Evolutionary conservation across 2,888 invertebrate species (phyloP).

Genomic region (Anoncus sp.): DNA sequence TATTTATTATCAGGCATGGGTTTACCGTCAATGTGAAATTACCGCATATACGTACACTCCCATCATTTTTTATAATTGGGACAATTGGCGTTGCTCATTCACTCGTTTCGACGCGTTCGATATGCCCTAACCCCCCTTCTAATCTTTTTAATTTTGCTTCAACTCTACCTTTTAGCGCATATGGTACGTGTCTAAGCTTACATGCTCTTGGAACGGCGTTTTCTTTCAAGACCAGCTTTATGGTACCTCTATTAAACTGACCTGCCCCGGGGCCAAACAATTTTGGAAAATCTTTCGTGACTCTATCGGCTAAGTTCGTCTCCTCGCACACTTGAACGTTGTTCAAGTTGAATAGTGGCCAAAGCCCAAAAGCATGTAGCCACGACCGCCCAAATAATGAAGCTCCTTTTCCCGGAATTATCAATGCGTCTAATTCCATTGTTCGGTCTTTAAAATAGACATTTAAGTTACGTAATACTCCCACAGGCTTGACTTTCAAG

Average conservation of each 20-base stretch:
- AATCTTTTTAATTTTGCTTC: not conserved
- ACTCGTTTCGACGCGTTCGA: not conserved
- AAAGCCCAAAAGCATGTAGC: constrained; percentile 18
- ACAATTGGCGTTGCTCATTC: constrained; percentile 52
- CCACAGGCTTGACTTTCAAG: constrained; percentile 6
- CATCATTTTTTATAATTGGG: constrained; percentile 61
- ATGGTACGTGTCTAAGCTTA: not conserved
- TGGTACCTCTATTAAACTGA: not conserved
- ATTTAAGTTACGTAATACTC: constrained; percentile 3
- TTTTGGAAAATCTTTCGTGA: constrained; percentile 4
- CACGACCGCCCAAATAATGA: constrained; percentile 5
- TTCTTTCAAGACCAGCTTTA: not conserved
- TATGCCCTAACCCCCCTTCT: not conserved
- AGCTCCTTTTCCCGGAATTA: constrained; percentile 15
- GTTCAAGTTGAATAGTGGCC: constrained; percentile 12
- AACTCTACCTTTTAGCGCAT: not conserved
- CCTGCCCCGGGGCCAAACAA: not conserved
- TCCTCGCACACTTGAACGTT: not conserved
- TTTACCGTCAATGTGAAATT: constrained; percentile 67
- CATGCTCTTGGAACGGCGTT: not conserved
- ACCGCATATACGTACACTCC: constrained; percentile 69
- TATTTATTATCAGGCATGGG: constrained; percentile 53
- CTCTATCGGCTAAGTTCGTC: not conserved
- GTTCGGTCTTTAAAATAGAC: not conserved
- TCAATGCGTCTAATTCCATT: not conserved